A percentile compares a stretch with the other conserved stretches of the same genome.
Evolutionary conservation across 2,888 invertebrate genomes (phyloP).

Genomic region (Plagiodera versicolora): DNA sequence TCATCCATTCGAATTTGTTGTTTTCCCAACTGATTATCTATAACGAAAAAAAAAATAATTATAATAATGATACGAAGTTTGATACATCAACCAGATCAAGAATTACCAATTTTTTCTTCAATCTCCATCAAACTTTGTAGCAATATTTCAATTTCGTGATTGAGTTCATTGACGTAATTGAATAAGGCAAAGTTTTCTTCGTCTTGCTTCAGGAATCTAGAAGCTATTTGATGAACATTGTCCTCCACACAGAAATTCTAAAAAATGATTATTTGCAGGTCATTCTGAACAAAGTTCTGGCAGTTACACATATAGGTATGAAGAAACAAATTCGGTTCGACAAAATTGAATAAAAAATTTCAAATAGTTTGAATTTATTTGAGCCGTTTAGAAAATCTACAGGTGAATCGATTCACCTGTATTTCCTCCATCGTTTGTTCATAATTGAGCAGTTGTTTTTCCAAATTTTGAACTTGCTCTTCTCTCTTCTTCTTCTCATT

Average conservation of each 20-base stretch:
- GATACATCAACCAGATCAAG: too few species aligned
- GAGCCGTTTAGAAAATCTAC: too few species aligned
- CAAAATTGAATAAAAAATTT: too few species aligned
- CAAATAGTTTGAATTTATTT: too few species aligned
- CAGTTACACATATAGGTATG: too few species aligned
- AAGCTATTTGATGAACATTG: slow-evolving; percentile 70
- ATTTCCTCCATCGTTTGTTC: slow-evolving; percentile 76
- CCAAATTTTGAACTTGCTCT: slow-evolving; percentile 67
- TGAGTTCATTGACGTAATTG: slow-evolving; percentile 88
- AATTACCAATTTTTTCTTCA: slow-evolving; percentile 63
- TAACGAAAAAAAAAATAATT: too few species aligned
- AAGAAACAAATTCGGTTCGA: too few species aligned
- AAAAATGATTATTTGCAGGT: too few species aligned
- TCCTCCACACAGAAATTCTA: slow-evolving; percentile 59
- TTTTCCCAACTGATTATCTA: too few species aligned
- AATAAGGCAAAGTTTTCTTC: slow-evolving; percentile 91
- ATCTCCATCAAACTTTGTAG: slow-evolving; percentile 68
- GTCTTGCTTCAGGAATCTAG: slow-evolving; percentile 79
- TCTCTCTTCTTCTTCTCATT: slow-evolving; percentile 72
- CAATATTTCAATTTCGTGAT: slow-evolving; percentile 76
- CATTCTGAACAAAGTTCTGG: too few species aligned
- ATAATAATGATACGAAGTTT: too few species aligned
- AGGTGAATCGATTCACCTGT: slow-evolving; percentile 52
- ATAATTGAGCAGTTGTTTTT: slow-evolving; percentile 72
- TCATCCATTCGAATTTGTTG: too few species aligned